A percentile compares a stretch with the other conserved stretches of the same genome.
Evolutionary conservation across 1,140 invertebrate genomes (phyloP).

Genomic region (Nasonia vitripennis): DNA sequence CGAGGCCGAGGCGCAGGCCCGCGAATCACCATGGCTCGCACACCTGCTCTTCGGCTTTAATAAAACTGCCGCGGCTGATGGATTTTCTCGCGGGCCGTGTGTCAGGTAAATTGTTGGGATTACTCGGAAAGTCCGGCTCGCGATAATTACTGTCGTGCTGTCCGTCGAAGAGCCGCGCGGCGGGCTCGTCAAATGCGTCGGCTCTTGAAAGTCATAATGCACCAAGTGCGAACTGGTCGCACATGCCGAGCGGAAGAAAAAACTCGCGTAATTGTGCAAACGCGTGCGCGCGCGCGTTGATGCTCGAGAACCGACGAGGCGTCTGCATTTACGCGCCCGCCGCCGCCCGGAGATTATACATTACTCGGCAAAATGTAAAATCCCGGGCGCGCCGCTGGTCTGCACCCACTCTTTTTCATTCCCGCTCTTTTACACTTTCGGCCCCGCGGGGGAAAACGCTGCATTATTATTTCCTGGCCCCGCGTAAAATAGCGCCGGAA

Average conservation of each 20-base stretch:
- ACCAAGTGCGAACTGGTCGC: not conserved
- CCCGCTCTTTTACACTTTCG: not conserved
- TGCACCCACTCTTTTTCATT: not conserved
- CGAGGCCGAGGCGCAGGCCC: no score
- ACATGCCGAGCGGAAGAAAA: no score
- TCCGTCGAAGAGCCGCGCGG: no score
- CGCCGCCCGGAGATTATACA: not conserved
- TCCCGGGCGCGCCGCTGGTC: no score
- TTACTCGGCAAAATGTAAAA: conserved; percentile 19
- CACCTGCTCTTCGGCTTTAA: no score
- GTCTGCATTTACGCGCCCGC: not conserved
- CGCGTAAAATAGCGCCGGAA: conserved; percentile 37
- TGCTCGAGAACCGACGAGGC: not conserved
- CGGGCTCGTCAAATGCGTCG: no score
- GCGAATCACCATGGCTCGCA: no score
- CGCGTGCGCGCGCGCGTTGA: not conserved
- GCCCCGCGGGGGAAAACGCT: conserved; percentile 30
- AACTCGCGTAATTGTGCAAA: conserved; percentile 12
- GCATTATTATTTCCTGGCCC: conserved; percentile 50
- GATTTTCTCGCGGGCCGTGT: no score
- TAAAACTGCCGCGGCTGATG: no score
- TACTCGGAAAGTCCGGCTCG: no score
- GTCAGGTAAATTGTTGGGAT: no score
- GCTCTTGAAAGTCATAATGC: not conserved
- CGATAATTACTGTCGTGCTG: no score